These are phyloP conservation scores for Ctenosaura bakeri DNA, from an alignment of 2,797 vertebrate species.

Conservation along the genomic window DNA sequence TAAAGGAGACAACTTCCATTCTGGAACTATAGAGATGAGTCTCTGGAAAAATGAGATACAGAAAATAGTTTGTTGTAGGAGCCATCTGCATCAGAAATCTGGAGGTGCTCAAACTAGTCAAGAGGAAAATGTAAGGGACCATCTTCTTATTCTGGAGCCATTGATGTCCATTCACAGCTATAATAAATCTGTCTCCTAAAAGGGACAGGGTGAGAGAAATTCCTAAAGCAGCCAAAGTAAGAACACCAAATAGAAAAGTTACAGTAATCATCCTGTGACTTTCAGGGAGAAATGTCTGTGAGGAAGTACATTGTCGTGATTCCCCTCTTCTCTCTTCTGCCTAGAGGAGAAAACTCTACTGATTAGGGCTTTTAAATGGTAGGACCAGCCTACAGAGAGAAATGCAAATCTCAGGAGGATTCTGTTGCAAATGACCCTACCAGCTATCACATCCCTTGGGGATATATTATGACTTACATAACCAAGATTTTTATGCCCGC, in stretches of 20 bases:
- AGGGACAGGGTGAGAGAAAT: neutral
- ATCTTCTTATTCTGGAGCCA: conserved; percentile 46
- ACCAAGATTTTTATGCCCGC: too few species aligned
- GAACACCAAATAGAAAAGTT: neutral
- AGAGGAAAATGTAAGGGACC: conserved; percentile 26
- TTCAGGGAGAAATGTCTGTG: neutral
- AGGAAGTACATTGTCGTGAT: neutral
- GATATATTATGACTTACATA: too few species aligned
- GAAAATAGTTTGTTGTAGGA: conserved; percentile 1
- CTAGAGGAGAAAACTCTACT: neutral
- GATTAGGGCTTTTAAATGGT: neutral
- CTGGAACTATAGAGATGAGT: neutral
- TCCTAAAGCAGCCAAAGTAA: neutral
- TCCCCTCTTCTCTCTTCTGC: neutral
- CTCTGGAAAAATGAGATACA: neutral
- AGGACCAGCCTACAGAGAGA: neutral
- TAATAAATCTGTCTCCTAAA: conserved; percentile 55
- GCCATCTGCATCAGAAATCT: conserved; percentile 56
- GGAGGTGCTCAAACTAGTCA: conserved; percentile 42
- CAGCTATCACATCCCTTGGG: neutral
- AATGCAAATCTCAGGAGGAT: neutral
- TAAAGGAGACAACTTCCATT: neutral
- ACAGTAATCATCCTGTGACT: neutral
- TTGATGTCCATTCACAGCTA: neutral
- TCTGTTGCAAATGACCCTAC: neutral